Base-by-base conservation (phyloP, 2,888 invertebrate species). In the Nephrotoma flavescens region DNA sequence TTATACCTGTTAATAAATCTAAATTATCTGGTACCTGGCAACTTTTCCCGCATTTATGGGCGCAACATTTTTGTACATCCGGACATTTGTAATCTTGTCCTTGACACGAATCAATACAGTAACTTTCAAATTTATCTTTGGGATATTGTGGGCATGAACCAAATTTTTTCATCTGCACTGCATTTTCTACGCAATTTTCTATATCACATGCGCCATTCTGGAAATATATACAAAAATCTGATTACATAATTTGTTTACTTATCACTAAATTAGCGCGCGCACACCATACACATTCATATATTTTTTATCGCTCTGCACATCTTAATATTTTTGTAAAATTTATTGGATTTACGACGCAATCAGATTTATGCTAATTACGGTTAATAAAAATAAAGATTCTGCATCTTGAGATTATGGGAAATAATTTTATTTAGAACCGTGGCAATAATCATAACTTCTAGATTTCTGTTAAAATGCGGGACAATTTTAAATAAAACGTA, bases 61-160 rank as follows among this genome's bases (percentile, higher is more conserved):
- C 92, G 89, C 96, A 96, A 90, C 96, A 96, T 88, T 95, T 94
- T 87, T 94, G 93, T 0, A 94, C 93, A 88, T 94, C 95, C 9
- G 94, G 93, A 89, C 96, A 96, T 89, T 95, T 94, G 0, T 93
- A 93, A 89, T 96, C 96, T 19, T 90, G 89, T 84, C 85, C 87
- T 86, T 89, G 89, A 45, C 91, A 91, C 86, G 90, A 89, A 88
- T 91, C 90, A 19, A 91, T 89, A 83, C 91, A 91, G 5, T 44
- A 88, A 87, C 86, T 89, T 88, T 83, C 90, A 86, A 86, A 88
- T 88, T 86, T 89, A 41, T 87, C 89, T 88, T 47, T 89, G 87
- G 12, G 88, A 87, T 45, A 88, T 87, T 88, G 89, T 0, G 91
- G 91, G 87, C 91, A 91, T 86, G 89, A 89, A 45, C 91, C 91